These are phyloP conservation scores for Drosophila guanche DNA, from an alignment of 1,140 invertebrate species.

Conservation along the genomic window DNA sequence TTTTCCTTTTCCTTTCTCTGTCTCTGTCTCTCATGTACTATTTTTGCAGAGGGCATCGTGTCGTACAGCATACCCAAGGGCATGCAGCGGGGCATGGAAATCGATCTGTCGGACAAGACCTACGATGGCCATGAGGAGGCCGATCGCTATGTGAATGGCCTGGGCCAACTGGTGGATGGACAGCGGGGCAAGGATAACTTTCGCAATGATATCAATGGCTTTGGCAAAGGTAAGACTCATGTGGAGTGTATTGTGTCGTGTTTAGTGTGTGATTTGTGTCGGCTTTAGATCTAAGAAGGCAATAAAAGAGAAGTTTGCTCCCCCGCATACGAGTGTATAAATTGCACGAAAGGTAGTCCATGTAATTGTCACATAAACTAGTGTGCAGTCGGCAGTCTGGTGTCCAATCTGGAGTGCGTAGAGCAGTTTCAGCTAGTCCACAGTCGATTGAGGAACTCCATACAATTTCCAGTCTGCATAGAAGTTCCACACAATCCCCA, in stretches of 20 bases:
- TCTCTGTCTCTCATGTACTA: neutral
- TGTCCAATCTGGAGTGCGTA: neutral
- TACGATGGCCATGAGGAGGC: slow-evolving; percentile 95
- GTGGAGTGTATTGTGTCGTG: no score
- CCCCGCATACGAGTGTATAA: no score
- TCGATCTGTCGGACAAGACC: slow-evolving; percentile 94
- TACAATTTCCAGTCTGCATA: no score
- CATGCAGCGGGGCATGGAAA: slow-evolving; percentile 90
- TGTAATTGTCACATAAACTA: slow-evolving; percentile 35
- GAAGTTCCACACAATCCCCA: no score
- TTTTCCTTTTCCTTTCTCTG: slow-evolving; percentile 29
- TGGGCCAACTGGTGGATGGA: slow-evolving; percentile 97
- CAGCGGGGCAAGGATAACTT: slow-evolving; percentile 92
- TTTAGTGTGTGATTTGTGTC: no score
- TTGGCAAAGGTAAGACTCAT: slow-evolving; percentile 87
- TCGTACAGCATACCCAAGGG: slow-evolving; percentile 94
- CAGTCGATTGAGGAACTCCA: no score
- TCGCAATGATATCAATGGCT: slow-evolving; percentile 87
- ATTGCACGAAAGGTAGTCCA: slow-evolving; percentile 5
- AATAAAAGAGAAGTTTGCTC: no score
- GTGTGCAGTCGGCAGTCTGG: no score
- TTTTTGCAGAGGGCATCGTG: slow-evolving; percentile 89
- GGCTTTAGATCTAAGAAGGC: no score
- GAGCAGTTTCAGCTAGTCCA: no score
- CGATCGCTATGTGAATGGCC: slow-evolving; percentile 89